Conservation (phyloP, 2,113 vertebrate genomes). For the Plectropomus leopardus region DNA sequence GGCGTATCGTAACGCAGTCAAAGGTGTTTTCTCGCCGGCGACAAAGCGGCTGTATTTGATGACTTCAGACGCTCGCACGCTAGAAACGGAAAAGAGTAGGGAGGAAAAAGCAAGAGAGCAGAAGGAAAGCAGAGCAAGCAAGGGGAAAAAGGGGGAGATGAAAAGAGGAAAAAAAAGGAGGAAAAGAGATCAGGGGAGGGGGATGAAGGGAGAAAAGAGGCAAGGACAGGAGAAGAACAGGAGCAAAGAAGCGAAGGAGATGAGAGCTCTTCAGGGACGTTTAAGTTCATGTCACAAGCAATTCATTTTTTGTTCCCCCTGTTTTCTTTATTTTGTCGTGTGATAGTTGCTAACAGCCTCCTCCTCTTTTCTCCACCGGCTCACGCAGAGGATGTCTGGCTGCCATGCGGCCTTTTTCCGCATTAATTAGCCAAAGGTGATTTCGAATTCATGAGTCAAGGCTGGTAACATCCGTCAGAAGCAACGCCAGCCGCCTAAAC, state of each 20-base stretch:
- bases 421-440: constrained; percentile 45
- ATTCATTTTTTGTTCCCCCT: background rate
- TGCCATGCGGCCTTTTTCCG: constrained; percentile 13
- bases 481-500: background rate
- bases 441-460: constrained; percentile 48
- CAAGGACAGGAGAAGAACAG: background rate
- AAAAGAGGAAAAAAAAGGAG: background rate
- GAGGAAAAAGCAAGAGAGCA: background rate
- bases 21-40: too few species aligned
- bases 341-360: background rate
- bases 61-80: too few species aligned
- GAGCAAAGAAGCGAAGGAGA: background rate
- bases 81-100: too few species aligned
- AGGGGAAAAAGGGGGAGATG: too few species aligned
- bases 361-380: background rate
- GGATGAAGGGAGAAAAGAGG: background rate
- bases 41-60: too few species aligned
- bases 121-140: background rate
- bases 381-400: background rate
- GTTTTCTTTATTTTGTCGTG: background rate
- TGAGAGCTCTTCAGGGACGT: background rate
- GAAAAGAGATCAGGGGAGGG: background rate
- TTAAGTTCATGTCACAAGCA: background rate
- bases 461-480: constrained; percentile 26
- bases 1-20: too few species aligned